phyloP scores from a whole-genome alignment of 2,888 invertebrate genomes.

The Rhingia campestris region DNA sequence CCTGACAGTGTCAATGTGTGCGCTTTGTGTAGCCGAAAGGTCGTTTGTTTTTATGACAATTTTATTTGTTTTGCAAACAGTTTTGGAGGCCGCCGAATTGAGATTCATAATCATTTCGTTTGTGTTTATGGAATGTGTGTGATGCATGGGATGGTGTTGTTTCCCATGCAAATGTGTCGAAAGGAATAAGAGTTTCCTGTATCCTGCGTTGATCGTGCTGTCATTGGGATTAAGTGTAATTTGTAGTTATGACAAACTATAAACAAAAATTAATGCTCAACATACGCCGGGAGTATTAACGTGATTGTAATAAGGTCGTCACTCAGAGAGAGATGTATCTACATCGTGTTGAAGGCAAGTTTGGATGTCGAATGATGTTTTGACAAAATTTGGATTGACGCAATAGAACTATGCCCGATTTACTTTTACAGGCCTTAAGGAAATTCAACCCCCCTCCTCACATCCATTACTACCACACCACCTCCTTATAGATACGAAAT shows the following conservation, averaged over 20 bases:
- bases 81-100: conserved; percentile 61
- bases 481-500: no score
- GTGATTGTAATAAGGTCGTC: neutral
- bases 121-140: conserved; percentile 25
- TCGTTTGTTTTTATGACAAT: conserved; percentile 70
- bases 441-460: neutral
- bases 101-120: conserved; percentile 62
- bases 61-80: conserved; percentile 72
- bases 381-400: no score
- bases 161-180: conserved; percentile 61
- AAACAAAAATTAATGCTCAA: conserved; percentile 67
- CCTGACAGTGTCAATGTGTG: conserved; percentile 61
- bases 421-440: neutral
- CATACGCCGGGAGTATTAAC: conserved; percentile 53
- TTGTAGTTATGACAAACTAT: conserved; percentile 64
- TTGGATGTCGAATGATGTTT: no score
- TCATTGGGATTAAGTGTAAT: conserved; percentile 64
- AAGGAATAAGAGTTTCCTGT: conserved; percentile 14
- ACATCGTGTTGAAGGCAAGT: no score
- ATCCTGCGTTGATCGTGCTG: conserved; percentile 12
- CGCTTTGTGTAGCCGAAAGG: conserved; percentile 32
- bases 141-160: conserved; percentile 1
- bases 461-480: neutral
- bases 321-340: neutral
- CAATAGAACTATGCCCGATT: no score